Evolutionary conservation across 2,113 vertebrate genomes (phyloP).

Genomic region (Leptodactylus fuscus): DNA sequence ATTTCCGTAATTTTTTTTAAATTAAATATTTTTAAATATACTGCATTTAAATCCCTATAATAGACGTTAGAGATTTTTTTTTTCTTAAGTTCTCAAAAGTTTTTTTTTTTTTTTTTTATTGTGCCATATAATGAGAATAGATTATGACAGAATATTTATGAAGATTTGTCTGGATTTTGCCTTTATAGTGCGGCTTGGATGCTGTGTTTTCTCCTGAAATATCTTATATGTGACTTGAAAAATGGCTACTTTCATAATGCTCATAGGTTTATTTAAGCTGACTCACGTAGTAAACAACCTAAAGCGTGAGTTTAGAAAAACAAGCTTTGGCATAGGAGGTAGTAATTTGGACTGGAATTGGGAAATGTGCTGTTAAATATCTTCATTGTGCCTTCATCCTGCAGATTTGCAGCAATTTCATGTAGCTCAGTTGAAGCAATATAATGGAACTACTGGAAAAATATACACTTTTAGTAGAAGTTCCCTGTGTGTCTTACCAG

Average conservation of each 20-base stretch:
- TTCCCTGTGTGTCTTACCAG: neutral
- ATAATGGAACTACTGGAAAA: neutral
- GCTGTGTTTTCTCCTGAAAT: neutral
- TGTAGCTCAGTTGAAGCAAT: slow-evolving; percentile 5
- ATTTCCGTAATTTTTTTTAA: no score
- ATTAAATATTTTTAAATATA: no score
- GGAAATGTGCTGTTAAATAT: slow-evolving; percentile 16
- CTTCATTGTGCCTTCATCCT: slow-evolving; percentile 3
- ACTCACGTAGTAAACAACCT: neutral
- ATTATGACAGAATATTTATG: no score
- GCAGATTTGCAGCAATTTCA: slow-evolving; percentile 4
- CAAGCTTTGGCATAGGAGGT: slow-evolving; percentile 49
- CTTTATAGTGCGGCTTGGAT: no score
- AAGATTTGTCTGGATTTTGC: no score
- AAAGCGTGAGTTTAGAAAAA: neutral
- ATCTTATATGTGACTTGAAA: neutral
- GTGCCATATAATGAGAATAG: no score
- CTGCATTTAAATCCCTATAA: no score
- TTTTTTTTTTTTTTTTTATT: no score
- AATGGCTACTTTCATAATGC: neutral
- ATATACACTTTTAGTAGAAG: neutral
- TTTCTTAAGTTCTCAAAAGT: no score
- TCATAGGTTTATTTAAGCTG: neutral
- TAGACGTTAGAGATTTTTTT: no score
- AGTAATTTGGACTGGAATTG: slow-evolving; percentile 66